Conservation (phyloP, 92 coral and sea anemone genomes). For the Galaxea fascicularis region DNA sequence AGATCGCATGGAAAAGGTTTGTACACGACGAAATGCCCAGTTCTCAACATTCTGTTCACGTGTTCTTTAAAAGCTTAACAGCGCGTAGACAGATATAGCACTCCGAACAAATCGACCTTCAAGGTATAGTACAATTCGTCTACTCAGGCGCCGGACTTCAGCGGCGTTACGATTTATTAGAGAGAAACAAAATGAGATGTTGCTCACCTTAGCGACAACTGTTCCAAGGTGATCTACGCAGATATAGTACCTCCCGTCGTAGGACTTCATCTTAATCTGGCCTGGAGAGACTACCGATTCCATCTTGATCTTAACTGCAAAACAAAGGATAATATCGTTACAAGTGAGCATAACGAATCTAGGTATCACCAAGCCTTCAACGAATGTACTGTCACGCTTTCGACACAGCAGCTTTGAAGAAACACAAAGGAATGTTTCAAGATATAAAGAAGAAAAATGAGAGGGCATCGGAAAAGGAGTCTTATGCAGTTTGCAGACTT, state of each 20-base stretch:
- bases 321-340: conserved; percentile 34
- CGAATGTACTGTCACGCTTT: conserved; percentile 18
- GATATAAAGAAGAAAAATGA: not conserved
- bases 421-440: not conserved
- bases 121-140: no score
- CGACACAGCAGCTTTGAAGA: not conserved
- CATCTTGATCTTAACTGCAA: conserved; percentile 71
- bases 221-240: conserved; percentile 67
- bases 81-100: no score
- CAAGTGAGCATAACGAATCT: conserved; percentile 24
- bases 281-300: conserved; percentile 79
- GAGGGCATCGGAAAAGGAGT: not conserved
- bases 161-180: no score
- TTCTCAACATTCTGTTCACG: no score
- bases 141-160: no score
- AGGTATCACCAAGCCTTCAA: not conserved
- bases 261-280: conserved; percentile 72
- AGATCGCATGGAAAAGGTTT: no score
- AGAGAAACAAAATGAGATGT: no score
- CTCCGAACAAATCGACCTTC: no score
- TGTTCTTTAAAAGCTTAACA: no score
- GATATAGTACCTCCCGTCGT: conserved; percentile 57
- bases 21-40: no score
- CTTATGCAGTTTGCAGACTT: not conserved
- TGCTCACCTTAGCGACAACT: conserved; percentile 62